These are phyloP conservation scores for Bombus sylvicola DNA, from an alignment of 1,140 invertebrate species.

Conservation along the genomic window DNA sequence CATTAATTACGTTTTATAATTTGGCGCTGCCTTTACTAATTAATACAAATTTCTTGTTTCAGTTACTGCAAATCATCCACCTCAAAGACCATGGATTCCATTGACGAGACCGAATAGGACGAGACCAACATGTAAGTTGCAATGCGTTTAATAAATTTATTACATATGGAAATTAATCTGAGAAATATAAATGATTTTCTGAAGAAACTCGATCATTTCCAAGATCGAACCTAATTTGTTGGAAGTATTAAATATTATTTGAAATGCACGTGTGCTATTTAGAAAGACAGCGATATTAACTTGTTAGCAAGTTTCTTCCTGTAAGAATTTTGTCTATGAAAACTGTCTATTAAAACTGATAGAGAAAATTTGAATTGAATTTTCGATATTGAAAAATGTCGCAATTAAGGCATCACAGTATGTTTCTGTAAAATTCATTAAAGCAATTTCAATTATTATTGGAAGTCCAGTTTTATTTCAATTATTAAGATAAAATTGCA, in stretches of 20 bases:
- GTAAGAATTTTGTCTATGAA: too few species aligned
- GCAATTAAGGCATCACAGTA: too few species aligned
- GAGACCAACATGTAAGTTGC: conserved; percentile 92
- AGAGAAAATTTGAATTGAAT: too few species aligned
- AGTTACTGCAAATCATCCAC: conserved; percentile 94
- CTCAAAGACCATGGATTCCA: conserved; percentile 96
- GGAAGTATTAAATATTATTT: not conserved
- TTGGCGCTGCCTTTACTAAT: not conserved
- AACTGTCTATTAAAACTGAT: too few species aligned
- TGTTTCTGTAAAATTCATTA: too few species aligned
- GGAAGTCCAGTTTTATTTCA: too few species aligned
- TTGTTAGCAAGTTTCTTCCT: too few species aligned
- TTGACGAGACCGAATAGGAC: conserved; percentile 92
- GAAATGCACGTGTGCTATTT: not conserved
- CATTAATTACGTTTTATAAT: not conserved
- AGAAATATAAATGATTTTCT: not conserved
- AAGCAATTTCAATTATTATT: too few species aligned
- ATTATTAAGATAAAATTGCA: too few species aligned
- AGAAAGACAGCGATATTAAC: too few species aligned
- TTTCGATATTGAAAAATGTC: too few species aligned
- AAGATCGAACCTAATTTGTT: not conserved
- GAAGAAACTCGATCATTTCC: not conserved
- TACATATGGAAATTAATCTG: not conserved
- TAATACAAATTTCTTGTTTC: conserved; percentile 83
- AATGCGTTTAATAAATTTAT: not conserved